Base-by-base conservation (phyloP, 92 coral and sea anemone species). In the Scolanthus callimorphus region DNA sequence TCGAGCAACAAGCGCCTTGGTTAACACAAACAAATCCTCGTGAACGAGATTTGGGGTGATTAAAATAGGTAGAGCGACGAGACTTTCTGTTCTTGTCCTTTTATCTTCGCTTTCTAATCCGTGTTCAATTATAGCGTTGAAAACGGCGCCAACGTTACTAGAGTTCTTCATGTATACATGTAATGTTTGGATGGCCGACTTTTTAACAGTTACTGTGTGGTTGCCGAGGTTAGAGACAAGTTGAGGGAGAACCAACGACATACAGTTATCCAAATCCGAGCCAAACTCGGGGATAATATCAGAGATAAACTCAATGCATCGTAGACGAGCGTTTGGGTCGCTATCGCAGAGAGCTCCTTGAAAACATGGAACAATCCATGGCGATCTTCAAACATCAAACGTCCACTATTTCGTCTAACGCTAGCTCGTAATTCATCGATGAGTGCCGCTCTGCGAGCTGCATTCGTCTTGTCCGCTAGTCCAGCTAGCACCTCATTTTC, bases 101-200 rank as follows among this genome's bases (percentile, higher is more conserved):
- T 79, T 79, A 60, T 94, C 81, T 38, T 94, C 96, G 61, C 96
- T 94, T 57, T 94, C 88, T 55, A 94, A 81, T 17, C 99, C 99
- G 47, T 84, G 90, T 59, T 77, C 90, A 54, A 94, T 89, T 27
- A 94, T 88, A 51, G 99, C 96, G 55, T 85, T 89, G 74, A 94
- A 73, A 39, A 89, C 85, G 53, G 77, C 82, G 30, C 89, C 84
- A 64, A 94, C 84, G 67, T 94, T 83, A 47, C 73, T 78, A 27
- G 99, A 88, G 62, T 73, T 65, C 46, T 82, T 82, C 99, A 94
- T 88, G 97, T 94, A 94, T 41, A 88, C 94, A 63, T 94, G 99
- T 38, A 94, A 72, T 10, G 99, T 94, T 73, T 94, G 99, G 49
- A 94, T 90, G 44, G 99, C 86, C 20, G 96, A 89, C 70, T 89